phyloP scores from a whole-genome alignment of 2,113 vertebrate species.

The Ellobius talpinus region DNA sequence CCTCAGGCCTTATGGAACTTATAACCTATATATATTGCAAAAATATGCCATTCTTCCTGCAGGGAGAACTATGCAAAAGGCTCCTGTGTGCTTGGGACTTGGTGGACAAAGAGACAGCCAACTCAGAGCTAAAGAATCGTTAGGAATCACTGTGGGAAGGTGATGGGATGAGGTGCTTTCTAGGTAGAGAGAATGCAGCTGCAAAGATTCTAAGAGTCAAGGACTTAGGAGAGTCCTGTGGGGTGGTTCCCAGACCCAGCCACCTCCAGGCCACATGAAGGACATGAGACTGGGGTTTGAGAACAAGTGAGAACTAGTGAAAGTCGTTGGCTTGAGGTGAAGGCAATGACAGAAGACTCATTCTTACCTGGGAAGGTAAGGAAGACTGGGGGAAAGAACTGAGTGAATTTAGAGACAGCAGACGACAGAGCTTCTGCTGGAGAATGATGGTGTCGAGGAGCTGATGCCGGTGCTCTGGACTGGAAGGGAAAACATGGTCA shows the following conservation, averaged over 20 bases:
- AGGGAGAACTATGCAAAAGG: not conserved
- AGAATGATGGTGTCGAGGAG: too few relatives aligned
- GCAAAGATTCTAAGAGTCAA: not conserved
- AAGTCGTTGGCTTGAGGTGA: not conserved
- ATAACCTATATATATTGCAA: not conserved
- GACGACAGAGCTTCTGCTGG: not conserved
- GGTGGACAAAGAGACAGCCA: not conserved
- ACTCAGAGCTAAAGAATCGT: not conserved
- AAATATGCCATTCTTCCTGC: not conserved
- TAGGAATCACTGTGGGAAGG: too few relatives aligned
- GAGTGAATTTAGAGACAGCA: not conserved
- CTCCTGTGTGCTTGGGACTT: not conserved
- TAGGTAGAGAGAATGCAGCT: too few relatives aligned
- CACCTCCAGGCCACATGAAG: not conserved
- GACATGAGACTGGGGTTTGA: not conserved
- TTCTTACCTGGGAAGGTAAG: not conserved
- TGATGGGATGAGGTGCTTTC: not conserved
- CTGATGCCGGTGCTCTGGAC: not conserved
- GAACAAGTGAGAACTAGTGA: not conserved
- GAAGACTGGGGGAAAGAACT: not conserved
- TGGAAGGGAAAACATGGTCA: too few relatives aligned
- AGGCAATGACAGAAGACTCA: too few relatives aligned
- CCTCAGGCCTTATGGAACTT: not conserved
- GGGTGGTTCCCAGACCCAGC: too few relatives aligned
- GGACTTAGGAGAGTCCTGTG: not conserved